Base-by-base conservation (phyloP, 2,113 vertebrate species). In the Mormyrus lacerda region DNA sequence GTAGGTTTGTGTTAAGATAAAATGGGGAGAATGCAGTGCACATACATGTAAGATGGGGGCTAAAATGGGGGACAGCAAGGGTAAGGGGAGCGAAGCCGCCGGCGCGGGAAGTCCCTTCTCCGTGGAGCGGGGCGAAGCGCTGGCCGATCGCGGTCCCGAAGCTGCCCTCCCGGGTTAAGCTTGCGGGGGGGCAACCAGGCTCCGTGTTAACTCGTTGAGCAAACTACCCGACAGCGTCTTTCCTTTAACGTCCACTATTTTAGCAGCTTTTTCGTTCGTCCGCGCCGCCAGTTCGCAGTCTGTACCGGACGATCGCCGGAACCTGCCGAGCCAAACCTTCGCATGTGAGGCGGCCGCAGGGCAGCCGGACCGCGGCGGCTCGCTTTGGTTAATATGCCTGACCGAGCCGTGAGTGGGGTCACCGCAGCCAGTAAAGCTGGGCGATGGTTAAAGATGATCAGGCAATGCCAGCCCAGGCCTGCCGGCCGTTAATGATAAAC, bases 21-120 rank as follows among this genome's bases (percentile, higher is more conserved):
- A 48, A 79, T 35, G 35, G 35, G 35, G 35, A 42, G 35, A 79
- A 42, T 39, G 73, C 13, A 17, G 73, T 39, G 17, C 73, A 79
- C 73, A 79, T 79, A 15, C 73, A 19, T 42, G 31, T 42, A 42
- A 79, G 73, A 79, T 79, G 69, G 69, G 69, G 69, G 61, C 9
- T 39, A 76, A 76, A 24, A 76, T 76, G 61, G 61, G 61, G 73
- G 73, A 15, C 35, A 39, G 35, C 35, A 35, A 79, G 15, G 55
- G 55, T 61, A n/a, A n/a, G 55, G 27, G 61, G 27, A 69, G 61
- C 27, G 27, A 11, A 69, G 9, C 61, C 61, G 61, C n/a, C 61
- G n/a, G 61, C n/a, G n/a, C n/a, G 61, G 61, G 61, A 31, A 69
- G n/a, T 27, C 31, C 61, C 61, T 27, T 90, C 92, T 31, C 61